phyloP scores from a whole-genome alignment of 1,140 invertebrate genomes.

The Micrasema longulum region DNA sequence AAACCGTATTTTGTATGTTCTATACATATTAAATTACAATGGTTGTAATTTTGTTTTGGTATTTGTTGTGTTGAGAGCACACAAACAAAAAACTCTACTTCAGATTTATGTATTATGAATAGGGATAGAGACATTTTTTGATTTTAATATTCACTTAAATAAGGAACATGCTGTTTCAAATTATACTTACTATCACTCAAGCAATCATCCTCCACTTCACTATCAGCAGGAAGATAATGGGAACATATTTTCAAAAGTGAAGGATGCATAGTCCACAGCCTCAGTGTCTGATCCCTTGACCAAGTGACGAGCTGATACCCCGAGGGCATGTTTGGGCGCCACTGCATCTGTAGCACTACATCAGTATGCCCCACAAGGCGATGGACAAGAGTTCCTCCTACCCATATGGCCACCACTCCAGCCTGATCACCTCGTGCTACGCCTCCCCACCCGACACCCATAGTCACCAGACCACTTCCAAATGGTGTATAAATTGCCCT shows the following conservation, averaged over 20 bases:
- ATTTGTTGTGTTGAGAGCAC: too few relatives aligned
- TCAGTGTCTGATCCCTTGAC: conserved; percentile 92
- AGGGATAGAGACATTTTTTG: too few relatives aligned
- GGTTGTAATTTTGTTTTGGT: too few relatives aligned
- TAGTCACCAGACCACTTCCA: conserved; percentile 91
- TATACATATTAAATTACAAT: conserved; percentile 5
- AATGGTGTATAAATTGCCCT: conserved; percentile 93
- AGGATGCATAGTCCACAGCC: conserved; percentile 91
- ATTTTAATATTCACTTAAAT: too few relatives aligned
- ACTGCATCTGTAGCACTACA: conserved; percentile 95
- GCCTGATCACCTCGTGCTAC: conserved; percentile 65
- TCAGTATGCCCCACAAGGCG: conserved; percentile 91
- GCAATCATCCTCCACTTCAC: conserved; percentile 63
- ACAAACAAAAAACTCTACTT: too few relatives aligned
- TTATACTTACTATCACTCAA: conserved; percentile 63
- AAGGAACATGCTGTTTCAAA: too few relatives aligned
- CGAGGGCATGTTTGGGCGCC: conserved; percentile 77
- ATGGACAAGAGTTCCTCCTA: conserved; percentile 61
- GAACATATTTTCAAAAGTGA: conserved; percentile 81
- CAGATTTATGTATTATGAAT: too few relatives aligned
- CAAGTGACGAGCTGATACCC: conserved; percentile 94
- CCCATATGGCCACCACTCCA: conserved; percentile 66
- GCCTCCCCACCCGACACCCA: conserved; percentile 71
- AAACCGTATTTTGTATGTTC: not conserved
- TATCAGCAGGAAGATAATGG: conserved; percentile 68